Evolutionary conservation across 2,113 vertebrate species (phyloP).

Genomic region (Cephalopholis sonnerati): DNA sequence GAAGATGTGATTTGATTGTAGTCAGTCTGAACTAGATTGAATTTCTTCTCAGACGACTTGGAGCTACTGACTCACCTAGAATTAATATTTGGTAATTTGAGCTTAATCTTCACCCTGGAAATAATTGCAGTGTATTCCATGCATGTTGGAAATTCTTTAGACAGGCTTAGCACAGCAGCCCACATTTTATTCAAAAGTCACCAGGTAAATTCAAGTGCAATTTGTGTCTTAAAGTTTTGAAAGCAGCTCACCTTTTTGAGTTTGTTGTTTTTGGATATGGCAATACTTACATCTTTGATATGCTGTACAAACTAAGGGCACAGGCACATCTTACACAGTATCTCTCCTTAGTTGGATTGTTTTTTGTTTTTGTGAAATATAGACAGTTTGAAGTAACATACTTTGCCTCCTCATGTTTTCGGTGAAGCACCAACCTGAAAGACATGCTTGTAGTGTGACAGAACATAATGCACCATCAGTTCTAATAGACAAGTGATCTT

Average conservation of each 20-base stretch:
- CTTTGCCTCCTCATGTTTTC: too few species aligned
- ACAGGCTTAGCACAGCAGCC: not conserved
- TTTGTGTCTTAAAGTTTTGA: not conserved
- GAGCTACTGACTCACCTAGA: not conserved
- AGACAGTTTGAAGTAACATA: not conserved
- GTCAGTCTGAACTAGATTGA: not conserved
- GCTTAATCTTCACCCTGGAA: not conserved
- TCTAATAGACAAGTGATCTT: not conserved
- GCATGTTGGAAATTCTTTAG: not conserved
- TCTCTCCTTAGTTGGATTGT: not conserved
- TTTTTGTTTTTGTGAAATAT: not conserved
- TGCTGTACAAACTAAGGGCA: not conserved
- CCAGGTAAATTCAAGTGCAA: not conserved
- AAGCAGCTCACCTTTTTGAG: not conserved
- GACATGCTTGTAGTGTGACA: too few species aligned
- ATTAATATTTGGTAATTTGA: constrained; percentile 15
- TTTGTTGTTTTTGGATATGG: not conserved
- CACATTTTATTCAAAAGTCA: not conserved
- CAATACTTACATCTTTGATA: too few species aligned
- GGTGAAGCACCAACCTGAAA: too few species aligned
- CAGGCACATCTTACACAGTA: not conserved
- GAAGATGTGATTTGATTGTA: constrained; percentile 6
- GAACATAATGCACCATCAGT: not conserved
- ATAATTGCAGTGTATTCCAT: not conserved
- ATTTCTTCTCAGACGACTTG: not conserved